phyloP scores from a whole-genome alignment of 2,113 vertebrate genomes.

The Chaetops frenatus region DNA sequence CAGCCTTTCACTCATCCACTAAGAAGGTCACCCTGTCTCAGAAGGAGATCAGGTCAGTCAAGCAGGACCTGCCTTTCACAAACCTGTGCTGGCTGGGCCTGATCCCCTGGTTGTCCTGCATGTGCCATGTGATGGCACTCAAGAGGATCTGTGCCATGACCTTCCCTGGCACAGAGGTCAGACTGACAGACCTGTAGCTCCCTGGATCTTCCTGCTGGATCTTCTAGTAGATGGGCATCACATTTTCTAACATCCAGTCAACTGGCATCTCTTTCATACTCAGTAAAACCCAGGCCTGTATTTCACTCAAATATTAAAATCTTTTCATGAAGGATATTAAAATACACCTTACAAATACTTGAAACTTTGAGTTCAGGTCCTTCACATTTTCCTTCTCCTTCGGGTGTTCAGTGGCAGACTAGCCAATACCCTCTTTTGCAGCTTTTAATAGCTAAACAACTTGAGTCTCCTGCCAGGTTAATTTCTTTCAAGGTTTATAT shows the following conservation, averaged over 20 bases:
- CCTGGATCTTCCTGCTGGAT: background rate
- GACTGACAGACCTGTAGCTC: background rate
- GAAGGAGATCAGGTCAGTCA: background rate
- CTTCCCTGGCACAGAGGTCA: background rate
- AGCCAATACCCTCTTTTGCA: background rate
- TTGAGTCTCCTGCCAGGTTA: background rate
- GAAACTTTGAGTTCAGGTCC: background rate
- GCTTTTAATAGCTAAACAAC: background rate
- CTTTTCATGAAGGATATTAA: background rate
- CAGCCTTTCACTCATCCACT: background rate
- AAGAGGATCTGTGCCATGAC: background rate
- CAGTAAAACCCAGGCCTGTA: background rate
- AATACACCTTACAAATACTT: background rate
- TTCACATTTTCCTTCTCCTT: background rate
- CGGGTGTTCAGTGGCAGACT: background rate
- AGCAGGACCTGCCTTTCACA: background rate
- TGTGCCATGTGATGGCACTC: accelerated
- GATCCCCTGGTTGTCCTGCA: background rate
- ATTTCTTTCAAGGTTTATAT: background rate
- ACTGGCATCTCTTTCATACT: background rate
- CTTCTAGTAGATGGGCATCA: background rate
- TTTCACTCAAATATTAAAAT: background rate
- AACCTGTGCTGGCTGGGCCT: background rate
- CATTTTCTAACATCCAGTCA: background rate
- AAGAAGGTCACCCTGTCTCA: no score